These are phyloP conservation scores for Collichthys lucidus DNA, from an alignment of 2,113 vertebrate genomes.

Conservation along the genomic window DNA sequence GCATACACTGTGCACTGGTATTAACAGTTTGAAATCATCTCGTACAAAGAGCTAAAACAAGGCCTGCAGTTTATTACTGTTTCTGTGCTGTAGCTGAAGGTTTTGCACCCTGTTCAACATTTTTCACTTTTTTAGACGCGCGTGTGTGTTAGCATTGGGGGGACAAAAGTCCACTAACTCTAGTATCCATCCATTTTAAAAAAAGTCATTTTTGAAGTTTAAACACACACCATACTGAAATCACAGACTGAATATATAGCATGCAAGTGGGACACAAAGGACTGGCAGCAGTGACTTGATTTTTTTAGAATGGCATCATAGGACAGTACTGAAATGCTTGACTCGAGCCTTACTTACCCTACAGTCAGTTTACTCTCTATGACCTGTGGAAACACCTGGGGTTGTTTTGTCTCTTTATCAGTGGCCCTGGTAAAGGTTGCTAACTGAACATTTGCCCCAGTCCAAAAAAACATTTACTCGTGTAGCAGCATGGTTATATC, in stretches of 20 bases:
- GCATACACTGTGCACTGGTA: not conserved
- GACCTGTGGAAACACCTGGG: conserved; percentile 7
- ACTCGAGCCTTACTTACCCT: conserved; percentile 53
- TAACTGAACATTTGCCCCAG: not conserved
- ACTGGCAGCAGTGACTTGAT: conserved; percentile 19
- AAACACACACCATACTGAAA: not conserved
- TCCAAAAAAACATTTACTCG: not conserved
- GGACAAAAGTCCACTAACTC: not conserved
- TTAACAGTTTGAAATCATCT: not conserved
- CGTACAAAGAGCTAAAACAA: not conserved
- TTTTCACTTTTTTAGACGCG: not conserved
- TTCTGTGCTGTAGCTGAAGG: not conserved
- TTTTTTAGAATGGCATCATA: conserved; percentile 21
- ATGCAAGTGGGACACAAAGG: conserved; percentile 24
- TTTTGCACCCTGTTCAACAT: not conserved
- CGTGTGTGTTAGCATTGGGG: not conserved
- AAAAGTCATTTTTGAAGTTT: not conserved
- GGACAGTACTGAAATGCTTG: conserved; percentile 63
- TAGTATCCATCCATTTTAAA: not conserved
- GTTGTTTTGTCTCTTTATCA: not conserved
- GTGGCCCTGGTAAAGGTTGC: not conserved
- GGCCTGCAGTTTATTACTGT: not conserved
- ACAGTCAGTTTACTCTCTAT: not conserved
- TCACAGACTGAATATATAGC: not conserved
- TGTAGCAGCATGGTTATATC: conserved; percentile 11